A percentile compares a stretch with the other conserved stretches of the same genome.
phyloP scores from a whole-genome alignment of 2,113 vertebrate species.

The Melanerpes aurifrons region DNA sequence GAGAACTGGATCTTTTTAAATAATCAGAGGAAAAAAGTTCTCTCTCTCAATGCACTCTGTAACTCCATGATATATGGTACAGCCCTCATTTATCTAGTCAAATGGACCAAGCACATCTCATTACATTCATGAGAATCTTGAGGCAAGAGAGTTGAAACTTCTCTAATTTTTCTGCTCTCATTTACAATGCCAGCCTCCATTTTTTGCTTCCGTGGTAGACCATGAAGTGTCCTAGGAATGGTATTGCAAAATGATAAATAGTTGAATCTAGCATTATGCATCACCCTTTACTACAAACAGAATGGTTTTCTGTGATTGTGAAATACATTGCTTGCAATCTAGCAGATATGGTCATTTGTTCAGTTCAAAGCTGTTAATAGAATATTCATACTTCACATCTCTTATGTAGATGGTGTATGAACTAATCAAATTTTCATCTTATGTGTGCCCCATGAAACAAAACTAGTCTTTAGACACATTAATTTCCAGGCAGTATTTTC shows the following conservation, averaged over 20 bases:
- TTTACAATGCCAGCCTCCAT: background rate
- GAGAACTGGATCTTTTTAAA: background rate
- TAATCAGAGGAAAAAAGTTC: background rate
- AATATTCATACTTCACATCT: background rate
- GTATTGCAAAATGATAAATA: slow-evolving; percentile 38
- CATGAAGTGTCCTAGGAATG: background rate
- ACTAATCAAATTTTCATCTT: slow-evolving; percentile 13
- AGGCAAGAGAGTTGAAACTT: background rate
- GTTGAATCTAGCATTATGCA: background rate
- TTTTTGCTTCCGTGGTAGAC: background rate
- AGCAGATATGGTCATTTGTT: background rate
- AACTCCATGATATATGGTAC: background rate
- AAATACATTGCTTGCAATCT: background rate
- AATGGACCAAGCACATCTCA: background rate
- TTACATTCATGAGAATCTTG: background rate
- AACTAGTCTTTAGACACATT: background rate
- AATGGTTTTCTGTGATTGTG: background rate
- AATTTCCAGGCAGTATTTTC: background rate
- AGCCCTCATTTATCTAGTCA: background rate
- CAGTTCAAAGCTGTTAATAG: background rate
- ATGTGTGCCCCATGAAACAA: background rate
- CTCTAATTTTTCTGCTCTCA: background rate
- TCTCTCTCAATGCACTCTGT: background rate
- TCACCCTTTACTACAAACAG: background rate
- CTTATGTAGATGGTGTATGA: background rate